phyloP scores from a whole-genome alignment of 1,140 invertebrate species.

The Capitella teleta region DNA sequence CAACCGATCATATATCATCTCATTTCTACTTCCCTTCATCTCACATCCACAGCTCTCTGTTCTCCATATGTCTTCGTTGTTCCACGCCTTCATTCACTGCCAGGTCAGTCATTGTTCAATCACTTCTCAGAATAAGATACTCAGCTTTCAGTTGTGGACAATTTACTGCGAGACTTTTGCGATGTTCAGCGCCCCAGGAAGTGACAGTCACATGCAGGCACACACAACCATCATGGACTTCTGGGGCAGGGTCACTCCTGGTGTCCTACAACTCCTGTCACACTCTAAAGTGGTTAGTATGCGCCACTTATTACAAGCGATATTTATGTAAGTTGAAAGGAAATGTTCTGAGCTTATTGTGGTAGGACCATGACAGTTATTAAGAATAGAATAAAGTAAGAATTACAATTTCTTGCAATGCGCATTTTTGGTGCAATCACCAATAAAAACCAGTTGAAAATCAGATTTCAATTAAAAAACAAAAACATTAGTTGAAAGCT shows the following conservation, averaged over 20 bases:
- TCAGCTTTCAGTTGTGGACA: constrained; percentile 70
- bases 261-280: constrained; percentile 81
- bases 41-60: constrained; percentile 45
- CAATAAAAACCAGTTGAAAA: too few species aligned
- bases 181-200: constrained; percentile 46
- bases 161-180: constrained; percentile 90
- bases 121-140: constrained; percentile 8
- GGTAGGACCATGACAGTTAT: too few species aligned
- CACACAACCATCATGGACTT: constrained; percentile 79
- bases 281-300: constrained; percentile 77
- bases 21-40: neutral
- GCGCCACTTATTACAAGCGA: too few species aligned
- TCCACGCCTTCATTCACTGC: constrained; percentile 58
- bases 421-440: too few species aligned
- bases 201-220: constrained; percentile 24
- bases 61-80: constrained; percentile 76
- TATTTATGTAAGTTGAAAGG: too few species aligned
- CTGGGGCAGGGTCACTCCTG: constrained; percentile 95
- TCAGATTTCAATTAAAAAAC: too few species aligned
- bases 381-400: too few species aligned
- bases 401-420: too few species aligned
- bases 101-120: constrained; percentile 40
- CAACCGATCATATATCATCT: neutral
- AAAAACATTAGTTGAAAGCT: too few species aligned
- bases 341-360: too few species aligned